Base-by-base conservation (phyloP, 2,113 vertebrate species). In the Theropithecus gelada region DNA sequence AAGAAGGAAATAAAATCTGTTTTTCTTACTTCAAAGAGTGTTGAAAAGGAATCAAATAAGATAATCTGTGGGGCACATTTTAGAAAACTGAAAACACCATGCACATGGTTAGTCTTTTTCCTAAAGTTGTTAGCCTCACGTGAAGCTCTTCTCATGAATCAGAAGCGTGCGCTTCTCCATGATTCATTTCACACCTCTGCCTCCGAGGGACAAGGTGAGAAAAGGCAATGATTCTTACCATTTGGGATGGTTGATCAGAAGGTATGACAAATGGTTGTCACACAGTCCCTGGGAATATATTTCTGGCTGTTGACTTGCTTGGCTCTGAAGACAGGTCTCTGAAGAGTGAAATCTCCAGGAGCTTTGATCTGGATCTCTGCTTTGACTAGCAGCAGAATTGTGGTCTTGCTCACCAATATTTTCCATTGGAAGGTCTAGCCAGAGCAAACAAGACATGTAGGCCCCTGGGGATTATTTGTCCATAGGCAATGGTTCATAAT, bases 291-390 rank as follows among this genome's bases (percentile, higher is more conserved):
- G 64, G 55, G 45, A 75, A n/a, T 76, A 9, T 64, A 48, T 76
- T 75, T 93, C 82, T 86, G 87, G 57, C 66, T 68, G 66, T 78
- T 85, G 73, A 73, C 45, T 89, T 90, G 9, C 64, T 93, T 95
- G 79, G 17, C 27, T 90, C 64, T 76, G 66, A 61, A 86, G 68
- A n/a, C 43, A 76, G 4, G 88, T 50, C 25, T 68, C 38, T 57
- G 22, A 75, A 84, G 50, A 78, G 30, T 73, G n/a, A 93, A 91
- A 79, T 79, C 45, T 72, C 59, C 32, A 82, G 66, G 43, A 23
- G 70, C 45, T 83, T 92, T 83, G 22, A 5, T 52, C 50, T 83
- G 32, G 27, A 70, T 92, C 50, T 93, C 18, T 76, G 64, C n/a
- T 79, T 57, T 85, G 76, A 76, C 73, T 50, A 45, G 64, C 23